phyloP scores from a whole-genome alignment of 2,888 invertebrate species.

The Nymphalis c-album region DNA sequence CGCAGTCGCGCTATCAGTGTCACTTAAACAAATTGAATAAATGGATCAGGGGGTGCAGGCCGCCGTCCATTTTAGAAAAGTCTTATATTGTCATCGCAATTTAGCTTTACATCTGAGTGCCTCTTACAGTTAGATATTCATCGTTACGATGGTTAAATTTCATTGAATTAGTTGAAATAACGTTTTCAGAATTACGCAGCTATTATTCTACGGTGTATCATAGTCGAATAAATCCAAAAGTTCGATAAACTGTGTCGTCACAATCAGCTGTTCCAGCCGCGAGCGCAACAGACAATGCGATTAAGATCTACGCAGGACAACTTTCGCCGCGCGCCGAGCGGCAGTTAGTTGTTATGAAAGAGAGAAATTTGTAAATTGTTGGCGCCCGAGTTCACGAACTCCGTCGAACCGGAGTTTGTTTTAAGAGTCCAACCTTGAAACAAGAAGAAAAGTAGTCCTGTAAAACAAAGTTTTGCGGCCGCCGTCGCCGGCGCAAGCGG shows the following conservation, averaged over 20 bases:
- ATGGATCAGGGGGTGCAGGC: conserved; percentile 64
- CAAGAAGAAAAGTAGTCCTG: conserved; percentile 83
- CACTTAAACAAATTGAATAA: conserved; percentile 81
- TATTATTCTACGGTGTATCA: conserved; percentile 36
- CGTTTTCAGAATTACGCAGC: conserved; percentile 1
- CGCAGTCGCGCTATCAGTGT: conserved; percentile 77
- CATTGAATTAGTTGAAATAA: conserved; percentile 1
- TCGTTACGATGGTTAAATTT: background rate
- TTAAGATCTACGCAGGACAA: conserved; percentile 83
- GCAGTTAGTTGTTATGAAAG: conserved; percentile 83
- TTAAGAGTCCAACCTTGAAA: conserved; percentile 83
- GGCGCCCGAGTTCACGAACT: conserved; percentile 83
- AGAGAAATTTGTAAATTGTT: conserved; percentile 83
- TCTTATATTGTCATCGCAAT: conserved; percentile 28
- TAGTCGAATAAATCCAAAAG: conserved; percentile 64
- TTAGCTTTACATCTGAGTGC: background rate
- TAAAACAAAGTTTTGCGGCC: conserved; percentile 83
- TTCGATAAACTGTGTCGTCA: conserved; percentile 72
- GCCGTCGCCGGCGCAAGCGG: conserved; percentile 82
- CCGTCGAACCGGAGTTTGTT: conserved; percentile 82
- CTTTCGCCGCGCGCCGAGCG: conserved; percentile 81
- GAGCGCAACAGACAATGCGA: conserved; percentile 82
- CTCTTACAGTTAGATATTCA: background rate
- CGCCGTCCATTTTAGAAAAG: conserved; percentile 28
- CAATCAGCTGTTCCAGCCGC: conserved; percentile 78